Percentiles rank a stretch among this genome's conserved stretches.
Conservation (phyloP, 2,113 vertebrate genomes). For the Ciconia stormi region DNA sequence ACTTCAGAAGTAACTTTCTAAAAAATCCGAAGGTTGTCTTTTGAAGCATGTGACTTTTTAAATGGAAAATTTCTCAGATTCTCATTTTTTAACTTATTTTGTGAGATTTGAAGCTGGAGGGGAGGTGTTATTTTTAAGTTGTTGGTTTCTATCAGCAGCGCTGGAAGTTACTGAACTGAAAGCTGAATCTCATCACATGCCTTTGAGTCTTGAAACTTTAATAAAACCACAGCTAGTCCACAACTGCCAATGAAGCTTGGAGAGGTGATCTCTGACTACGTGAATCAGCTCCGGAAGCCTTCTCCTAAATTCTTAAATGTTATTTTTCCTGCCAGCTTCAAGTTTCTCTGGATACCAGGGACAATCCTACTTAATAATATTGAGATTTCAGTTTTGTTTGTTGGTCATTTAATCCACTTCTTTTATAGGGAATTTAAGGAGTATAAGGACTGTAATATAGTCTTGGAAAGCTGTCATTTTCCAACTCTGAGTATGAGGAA, state of each 20-base stretch:
- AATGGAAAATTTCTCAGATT: background rate
- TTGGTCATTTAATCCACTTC: background rate
- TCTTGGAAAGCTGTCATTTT: background rate
- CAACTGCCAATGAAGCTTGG: background rate
- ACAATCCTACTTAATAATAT: background rate
- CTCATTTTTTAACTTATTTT: background rate
- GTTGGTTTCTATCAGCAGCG: background rate
- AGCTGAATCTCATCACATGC: constrained; percentile 13
- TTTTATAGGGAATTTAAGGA: background rate
- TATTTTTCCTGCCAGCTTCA: background rate
- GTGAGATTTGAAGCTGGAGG: background rate
- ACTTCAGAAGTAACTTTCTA: background rate
- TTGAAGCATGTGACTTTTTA: background rate
- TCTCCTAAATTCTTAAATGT: background rate
- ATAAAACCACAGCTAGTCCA: background rate
- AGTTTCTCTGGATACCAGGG: background rate
- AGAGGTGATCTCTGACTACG: background rate
- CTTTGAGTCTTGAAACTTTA: constrained; percentile 13
- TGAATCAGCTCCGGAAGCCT: background rate
- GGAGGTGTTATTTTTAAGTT: constrained; percentile 42
- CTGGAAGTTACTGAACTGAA: constrained; percentile 14
- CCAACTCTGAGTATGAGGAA: background rate
- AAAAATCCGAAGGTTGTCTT: background rate
- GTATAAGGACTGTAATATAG: background rate
- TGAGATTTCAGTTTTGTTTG: background rate